Evolutionary conservation across 1,140 invertebrate genomes (phyloP).

Genomic region (Apocrypta bakeri): DNA sequence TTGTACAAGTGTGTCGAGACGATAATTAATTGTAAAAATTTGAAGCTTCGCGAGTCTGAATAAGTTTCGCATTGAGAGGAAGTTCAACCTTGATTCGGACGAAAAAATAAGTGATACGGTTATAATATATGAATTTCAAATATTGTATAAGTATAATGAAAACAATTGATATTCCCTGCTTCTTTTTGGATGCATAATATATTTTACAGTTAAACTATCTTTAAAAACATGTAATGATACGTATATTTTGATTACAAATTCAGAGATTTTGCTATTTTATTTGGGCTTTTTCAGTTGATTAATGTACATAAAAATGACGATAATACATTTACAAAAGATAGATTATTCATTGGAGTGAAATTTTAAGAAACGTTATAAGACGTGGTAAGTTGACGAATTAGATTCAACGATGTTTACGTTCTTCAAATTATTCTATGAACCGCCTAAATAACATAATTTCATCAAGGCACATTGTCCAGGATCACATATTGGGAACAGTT

Average conservation of each 20-base stretch:
- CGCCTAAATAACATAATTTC: constrained; percentile 67
- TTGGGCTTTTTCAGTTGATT: background rate
- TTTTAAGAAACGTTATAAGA: background rate
- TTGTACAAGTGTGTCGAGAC: background rate
- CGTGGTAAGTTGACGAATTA: background rate
- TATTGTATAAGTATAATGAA: constrained; percentile 4
- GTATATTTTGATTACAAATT: too few relatives aligned
- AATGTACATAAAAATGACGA: background rate
- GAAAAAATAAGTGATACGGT: background rate
- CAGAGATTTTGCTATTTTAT: background rate
- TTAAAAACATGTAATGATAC: too few relatives aligned
- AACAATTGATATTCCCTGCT: background rate
- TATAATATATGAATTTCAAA: background rate
- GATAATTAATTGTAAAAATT: constrained; percentile 22
- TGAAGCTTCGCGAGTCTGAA: background rate
- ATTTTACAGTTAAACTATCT: too few relatives aligned
- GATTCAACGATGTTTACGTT: background rate
- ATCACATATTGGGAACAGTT: constrained; percentile 80
- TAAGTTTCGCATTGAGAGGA: background rate
- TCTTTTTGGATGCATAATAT: too few relatives aligned
- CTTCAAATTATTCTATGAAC: constrained; percentile 12
- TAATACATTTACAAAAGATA: background rate
- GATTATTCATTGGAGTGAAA: background rate
- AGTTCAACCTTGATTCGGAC: background rate
- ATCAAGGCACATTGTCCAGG: constrained; percentile 73